Evolutionary conservation across 1,140 invertebrate species (phyloP), one percentile per base, ranked within the genome.

Genomic region (Eupristina koningsbergeri): DNA sequence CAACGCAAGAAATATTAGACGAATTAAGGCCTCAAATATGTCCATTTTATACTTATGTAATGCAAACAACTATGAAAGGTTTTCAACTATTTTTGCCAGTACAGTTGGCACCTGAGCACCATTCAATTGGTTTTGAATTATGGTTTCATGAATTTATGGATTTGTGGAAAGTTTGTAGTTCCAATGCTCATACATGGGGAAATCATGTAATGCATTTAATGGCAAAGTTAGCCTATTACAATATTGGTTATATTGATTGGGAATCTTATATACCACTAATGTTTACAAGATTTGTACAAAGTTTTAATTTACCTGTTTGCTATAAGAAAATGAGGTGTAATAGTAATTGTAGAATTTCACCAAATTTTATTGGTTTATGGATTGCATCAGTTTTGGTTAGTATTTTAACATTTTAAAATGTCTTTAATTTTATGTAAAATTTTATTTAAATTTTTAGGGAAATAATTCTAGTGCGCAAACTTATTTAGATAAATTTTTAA

Each of bases 161-260:
- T n/a, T 89, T 97, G 15, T 98, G 96, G 96, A 93, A 95, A 83
- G 93, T 94, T 13, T 96, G 95, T 90, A 94, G 95, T 86, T 45
- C 64, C 7, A 97, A 96, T 90, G 92, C 93, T 19, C 93, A 94
- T 7, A 89, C 91, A 29, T 97, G 96, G 94, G 96, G 97, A 91
- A 92, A 93, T 87, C 93, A 94, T 83, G 92, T 98, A 86, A 94
- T 97, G 89, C 93, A 93, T 81, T 90, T 98, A 53, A 95, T 98
- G 89, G 93, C 96, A 2, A 93, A 94, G 82, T 89, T 98, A 11
- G 95, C 97, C 1, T 92, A 93, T 81, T 92, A 94, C 84, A 97
- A 96, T 89, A 95, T 97, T 82, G 97, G 98, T 0, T 95, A 95
- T 63, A 95, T 99, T 79, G 95, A 99, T 87, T 99, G 97, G 97